A percentile compares a stretch with the other conserved stretches of the same genome.
Evolutionary conservation across 2,888 invertebrate species (phyloP).

Genomic region (Epirrhoe tristata): DNA sequence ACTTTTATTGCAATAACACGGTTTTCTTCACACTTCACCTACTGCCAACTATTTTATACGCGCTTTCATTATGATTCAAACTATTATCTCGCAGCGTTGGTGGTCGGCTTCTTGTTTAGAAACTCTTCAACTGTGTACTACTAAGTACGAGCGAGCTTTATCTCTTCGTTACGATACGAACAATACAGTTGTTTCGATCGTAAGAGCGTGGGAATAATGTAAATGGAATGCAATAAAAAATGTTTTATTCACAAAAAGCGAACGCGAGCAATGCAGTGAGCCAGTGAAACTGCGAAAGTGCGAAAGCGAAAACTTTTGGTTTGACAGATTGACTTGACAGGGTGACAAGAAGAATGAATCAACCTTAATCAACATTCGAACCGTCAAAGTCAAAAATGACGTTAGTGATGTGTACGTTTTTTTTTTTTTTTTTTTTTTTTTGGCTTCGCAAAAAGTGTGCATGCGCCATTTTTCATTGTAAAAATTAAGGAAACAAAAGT

Average conservation of each 20-base stretch:
- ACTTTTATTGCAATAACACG: slow-evolving; percentile 40
- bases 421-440: no score
- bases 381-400: not conserved
- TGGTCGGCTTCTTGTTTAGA: slow-evolving; percentile 40
- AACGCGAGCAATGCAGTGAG: not conserved
- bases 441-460: no score
- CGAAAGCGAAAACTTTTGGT: slow-evolving; percentile 12
- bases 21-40: slow-evolving; percentile 73
- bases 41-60: slow-evolving; percentile 71
- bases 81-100: slow-evolving; percentile 57
- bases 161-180: not conserved
- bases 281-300: no score
- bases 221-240: slow-evolving; percentile 10
- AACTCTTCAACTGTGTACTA: slow-evolving; percentile 4
- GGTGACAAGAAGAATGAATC: not conserved
- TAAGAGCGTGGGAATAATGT: slow-evolving; percentile 20
- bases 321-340: not conserved
- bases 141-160: slow-evolving; percentile 7
- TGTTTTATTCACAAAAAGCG: slow-evolving; percentile 4
- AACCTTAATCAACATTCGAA: not conserved
- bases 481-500: no score
- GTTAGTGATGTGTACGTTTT: not conserved
- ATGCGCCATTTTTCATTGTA: no score
- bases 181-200: slow-evolving; percentile 4
- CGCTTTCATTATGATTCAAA: slow-evolving; percentile 81